These are phyloP conservation scores for Chaetops frenatus DNA, from an alignment of 2,113 vertebrate species.

Conservation along the genomic window DNA sequence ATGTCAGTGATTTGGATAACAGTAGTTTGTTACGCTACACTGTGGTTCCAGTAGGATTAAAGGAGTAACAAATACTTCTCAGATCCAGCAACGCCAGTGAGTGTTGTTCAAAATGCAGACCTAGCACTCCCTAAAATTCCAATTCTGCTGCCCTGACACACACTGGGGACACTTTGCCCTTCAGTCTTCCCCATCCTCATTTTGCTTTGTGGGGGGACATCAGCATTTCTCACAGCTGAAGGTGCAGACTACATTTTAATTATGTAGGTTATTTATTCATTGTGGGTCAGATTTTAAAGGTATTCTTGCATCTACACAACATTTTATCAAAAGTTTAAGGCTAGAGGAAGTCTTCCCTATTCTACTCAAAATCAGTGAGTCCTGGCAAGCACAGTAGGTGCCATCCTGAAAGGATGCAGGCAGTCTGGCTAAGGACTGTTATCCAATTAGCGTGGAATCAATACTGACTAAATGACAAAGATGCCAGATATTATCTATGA, in stretches of 20 bases:
- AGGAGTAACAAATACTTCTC: not conserved
- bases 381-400: not conserved
- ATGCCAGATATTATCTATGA: not conserved
- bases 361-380: not conserved
- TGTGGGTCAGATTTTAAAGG: not conserved
- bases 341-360: not conserved
- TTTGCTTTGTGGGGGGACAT: not conserved
- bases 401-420: not conserved
- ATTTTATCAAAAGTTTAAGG: not conserved
- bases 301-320: not conserved
- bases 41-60: not conserved
- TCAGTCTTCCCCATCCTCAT: not conserved
- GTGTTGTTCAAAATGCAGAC: not conserved
- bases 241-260: not conserved
- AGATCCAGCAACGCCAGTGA: not conserved
- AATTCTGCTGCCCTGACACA: not conserved
- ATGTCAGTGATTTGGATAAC: not conserved
- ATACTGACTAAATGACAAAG: not conserved
- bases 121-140: not conserved
- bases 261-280: not conserved
- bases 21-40: not conserved
- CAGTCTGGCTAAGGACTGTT: not conserved
- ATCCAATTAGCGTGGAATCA: not conserved
- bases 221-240: not conserved
- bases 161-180: not conserved